These are phyloP conservation scores for Therioaphis trifolii DNA, from an alignment of 2,888 invertebrate genomes.

Conservation along the genomic window DNA sequence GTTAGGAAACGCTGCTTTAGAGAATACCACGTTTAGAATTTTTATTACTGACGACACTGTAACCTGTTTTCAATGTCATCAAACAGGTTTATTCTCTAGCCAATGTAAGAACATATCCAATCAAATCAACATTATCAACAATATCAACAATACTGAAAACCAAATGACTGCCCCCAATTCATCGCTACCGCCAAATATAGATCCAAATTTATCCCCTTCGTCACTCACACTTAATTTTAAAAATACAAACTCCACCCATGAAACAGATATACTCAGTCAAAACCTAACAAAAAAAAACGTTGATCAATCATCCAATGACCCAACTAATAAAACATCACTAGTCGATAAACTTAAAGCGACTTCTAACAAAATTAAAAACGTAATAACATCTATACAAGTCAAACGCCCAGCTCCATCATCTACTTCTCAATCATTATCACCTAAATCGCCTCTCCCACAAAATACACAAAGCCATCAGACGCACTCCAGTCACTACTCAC, in stretches of 20 bases:
- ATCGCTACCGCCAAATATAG: background rate
- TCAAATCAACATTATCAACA: background rate
- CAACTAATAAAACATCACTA: background rate
- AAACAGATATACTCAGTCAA: background rate
- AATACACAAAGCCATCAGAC: background rate
- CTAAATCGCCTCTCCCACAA: background rate
- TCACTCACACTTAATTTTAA: background rate
- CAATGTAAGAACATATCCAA: background rate
- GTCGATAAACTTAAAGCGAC: background rate
- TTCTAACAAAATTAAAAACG: background rate
- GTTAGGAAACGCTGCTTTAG: no score
- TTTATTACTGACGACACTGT: background rate
- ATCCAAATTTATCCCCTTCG: background rate
- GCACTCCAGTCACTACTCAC: background rate
- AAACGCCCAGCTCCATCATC: background rate
- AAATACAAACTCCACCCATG: background rate
- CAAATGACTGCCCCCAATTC: background rate
- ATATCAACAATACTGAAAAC: background rate
- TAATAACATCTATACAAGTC: background rate
- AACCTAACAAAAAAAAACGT: background rate
- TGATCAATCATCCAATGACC: background rate
- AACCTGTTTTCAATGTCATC: conserved; percentile 3
- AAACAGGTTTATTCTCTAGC: background rate
- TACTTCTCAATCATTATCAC: background rate
- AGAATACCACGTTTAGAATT: background rate